These are phyloP conservation scores for Ciona savignyi DNA, from an alignment of 23 tunicate genomes.

Conservation along the genomic window DNA sequence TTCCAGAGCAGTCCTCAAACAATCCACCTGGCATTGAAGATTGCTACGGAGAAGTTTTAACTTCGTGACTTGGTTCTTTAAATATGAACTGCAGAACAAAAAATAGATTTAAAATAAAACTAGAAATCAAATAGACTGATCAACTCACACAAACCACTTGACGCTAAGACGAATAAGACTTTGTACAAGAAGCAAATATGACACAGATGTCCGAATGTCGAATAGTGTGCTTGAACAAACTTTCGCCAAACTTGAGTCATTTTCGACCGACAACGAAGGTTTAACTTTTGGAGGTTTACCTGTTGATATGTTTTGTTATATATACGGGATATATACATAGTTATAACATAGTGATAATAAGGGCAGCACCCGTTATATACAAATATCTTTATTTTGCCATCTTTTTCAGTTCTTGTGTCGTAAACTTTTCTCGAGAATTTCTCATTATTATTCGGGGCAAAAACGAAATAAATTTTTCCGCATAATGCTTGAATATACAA, in stretches of 20 bases:
- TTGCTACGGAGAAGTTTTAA: constrained; percentile 39
- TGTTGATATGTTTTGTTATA: constrained; percentile 1
- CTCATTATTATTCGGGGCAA: too few species aligned
- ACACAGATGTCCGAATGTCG: constrained; percentile 64
- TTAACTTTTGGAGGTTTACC: constrained; percentile 96
- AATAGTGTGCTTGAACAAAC: constrained; percentile 87
- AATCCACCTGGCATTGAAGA: constrained; percentile 42
- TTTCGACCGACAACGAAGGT: constrained; percentile 44
- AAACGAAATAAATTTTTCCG: too few species aligned
- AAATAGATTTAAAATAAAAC: neutral
- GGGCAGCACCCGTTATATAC: too few species aligned
- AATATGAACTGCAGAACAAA: constrained; percentile 35
- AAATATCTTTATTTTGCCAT: too few species aligned
- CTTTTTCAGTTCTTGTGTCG: too few species aligned
- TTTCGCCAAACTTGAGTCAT: constrained; percentile 83
- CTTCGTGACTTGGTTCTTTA: constrained; percentile 42
- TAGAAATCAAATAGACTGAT: constrained; percentile 3
- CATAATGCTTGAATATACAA: too few species aligned
- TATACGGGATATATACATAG: too few species aligned
- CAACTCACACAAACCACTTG: constrained; percentile 90
- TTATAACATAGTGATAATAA: too few species aligned
- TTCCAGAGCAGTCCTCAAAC: constrained; percentile 65
- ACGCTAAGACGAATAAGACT: constrained; percentile 55
- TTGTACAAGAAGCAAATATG: constrained; percentile 69
- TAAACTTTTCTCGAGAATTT: too few species aligned